These are phyloP conservation scores for Eptesicus fuscus DNA, from an alignment of 2,113 vertebrate species.

Conservation along the genomic window DNA sequence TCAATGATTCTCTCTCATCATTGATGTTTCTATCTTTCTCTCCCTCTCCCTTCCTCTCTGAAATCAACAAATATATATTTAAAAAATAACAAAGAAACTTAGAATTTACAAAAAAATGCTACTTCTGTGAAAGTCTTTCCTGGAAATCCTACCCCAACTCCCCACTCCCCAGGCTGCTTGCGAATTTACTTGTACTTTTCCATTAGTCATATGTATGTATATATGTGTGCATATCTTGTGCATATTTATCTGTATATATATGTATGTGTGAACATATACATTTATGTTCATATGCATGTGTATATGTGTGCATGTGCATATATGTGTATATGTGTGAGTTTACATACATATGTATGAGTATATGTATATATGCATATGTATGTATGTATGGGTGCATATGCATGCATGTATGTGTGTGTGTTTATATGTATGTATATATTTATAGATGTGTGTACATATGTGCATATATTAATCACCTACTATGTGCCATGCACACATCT, in stretches of 20 bases:
- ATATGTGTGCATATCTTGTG: not conserved
- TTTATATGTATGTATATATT: rapidly evolving
- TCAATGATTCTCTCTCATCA: too few species aligned
- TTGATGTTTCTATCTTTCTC: too few species aligned
- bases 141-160: not conserved
- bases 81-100: too few species aligned
- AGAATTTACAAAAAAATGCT: too few species aligned
- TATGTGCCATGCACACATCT: not conserved
- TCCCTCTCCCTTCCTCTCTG: too few species aligned
- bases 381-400: not conserved
- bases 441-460: rapidly evolving
- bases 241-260: not conserved
- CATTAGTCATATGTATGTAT: not conserved
- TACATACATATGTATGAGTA: too few species aligned
- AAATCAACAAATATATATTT: too few species aligned
- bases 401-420: not conserved
- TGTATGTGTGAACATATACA: too few species aligned
- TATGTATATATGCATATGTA: too few species aligned
- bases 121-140: not conserved
- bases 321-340: too few species aligned
- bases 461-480: rapidly evolving
- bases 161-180: not conserved
- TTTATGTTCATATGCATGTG: too few species aligned
- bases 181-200: not conserved
- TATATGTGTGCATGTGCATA: rapidly evolving